Percentiles rank a stretch among this genome's conserved stretches.
phyloP scores from a whole-genome alignment of 2,113 vertebrate genomes.

The Blennius ocellaris region DNA sequence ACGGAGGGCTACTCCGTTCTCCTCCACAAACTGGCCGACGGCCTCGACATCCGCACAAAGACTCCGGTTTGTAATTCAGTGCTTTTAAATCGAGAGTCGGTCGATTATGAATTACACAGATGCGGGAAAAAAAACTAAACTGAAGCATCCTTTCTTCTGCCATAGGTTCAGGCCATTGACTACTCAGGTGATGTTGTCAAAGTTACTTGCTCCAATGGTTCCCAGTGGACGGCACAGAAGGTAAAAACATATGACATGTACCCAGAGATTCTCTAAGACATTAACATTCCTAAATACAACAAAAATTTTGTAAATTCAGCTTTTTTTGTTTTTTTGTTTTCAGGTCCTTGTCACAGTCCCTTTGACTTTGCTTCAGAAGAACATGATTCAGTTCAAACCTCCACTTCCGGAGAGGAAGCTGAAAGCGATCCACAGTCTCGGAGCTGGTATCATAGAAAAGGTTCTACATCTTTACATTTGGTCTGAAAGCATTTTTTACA shows the following conservation, averaged over 20 bases:
- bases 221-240: conserved; percentile 90
- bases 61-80: conserved; percentile 84
- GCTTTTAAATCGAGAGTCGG: too few species aligned
- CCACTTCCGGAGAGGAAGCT: conserved; percentile 92
- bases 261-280: too few species aligned
- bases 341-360: conserved; percentile 94
- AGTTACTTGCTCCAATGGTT: conserved; percentile 86
- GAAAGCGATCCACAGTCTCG: conserved; percentile 95
- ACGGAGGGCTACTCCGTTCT: conserved; percentile 90
- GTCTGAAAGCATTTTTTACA: too few species aligned
- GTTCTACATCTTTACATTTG: conserved; percentile 62
- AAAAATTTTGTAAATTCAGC: not conserved
- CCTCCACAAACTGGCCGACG: conserved; percentile 90
- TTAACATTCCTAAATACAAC: too few species aligned
- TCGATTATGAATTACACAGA: not conserved
- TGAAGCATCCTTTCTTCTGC: not conserved
- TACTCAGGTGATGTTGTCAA: conserved; percentile 91
- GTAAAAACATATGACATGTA: conserved; percentile 65
- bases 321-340: not conserved
- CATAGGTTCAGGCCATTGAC: conserved; percentile 87
- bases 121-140: too few species aligned
- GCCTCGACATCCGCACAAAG: conserved; percentile 90
- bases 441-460: conserved; percentile 96
- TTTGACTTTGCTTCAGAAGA: conserved; percentile 93
- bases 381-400: conserved; percentile 91